Evolutionary conservation across 1,140 invertebrate species (phyloP).

Genomic region (Manduca sexta): DNA sequence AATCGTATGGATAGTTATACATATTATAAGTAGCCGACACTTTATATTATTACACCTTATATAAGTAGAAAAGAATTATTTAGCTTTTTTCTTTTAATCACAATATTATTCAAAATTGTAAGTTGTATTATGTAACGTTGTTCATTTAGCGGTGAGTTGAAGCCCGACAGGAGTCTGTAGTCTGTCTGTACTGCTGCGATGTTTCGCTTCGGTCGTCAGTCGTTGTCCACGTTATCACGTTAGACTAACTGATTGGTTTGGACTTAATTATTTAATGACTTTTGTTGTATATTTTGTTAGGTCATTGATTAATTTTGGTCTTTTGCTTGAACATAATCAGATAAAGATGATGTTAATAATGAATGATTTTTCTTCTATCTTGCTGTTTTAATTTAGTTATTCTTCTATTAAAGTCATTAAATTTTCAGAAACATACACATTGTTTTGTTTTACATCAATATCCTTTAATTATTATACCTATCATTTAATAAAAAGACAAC

Average conservation of each 20-base stretch:
- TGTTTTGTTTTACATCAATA: conserved; percentile 14
- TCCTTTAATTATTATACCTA: too few species aligned
- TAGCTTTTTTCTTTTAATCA: conserved; percentile 71
- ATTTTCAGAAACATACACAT: conserved; percentile 65
- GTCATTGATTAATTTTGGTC: conserved; percentile 72
- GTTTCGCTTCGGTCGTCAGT: conserved; percentile 46
- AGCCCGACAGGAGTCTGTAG: conserved; percentile 37
- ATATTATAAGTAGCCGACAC: conserved; percentile 71
- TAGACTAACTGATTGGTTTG: conserved; percentile 57
- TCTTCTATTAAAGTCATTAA: conserved; percentile 74
- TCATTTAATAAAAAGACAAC: too few species aligned
- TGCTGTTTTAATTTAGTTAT: conserved; percentile 74
- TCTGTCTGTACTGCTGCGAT: conserved; percentile 12
- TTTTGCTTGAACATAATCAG: conserved; percentile 64
- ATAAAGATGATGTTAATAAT: conserved; percentile 66
- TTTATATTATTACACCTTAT: conserved; percentile 72
- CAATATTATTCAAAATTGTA: conserved; percentile 73
- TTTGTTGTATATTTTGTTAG: conserved; percentile 74
- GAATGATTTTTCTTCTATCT: conserved; percentile 68
- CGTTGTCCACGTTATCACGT: conserved; percentile 42
- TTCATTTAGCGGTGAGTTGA: conserved; percentile 57
- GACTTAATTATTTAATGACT: conserved; percentile 72
- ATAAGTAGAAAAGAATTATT: conserved; percentile 72
- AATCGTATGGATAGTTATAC: conserved; percentile 67
- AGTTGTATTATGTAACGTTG: conserved; percentile 65